A percentile compares a stretch with the other conserved stretches of the same genome.
Conservation (phyloP, 1,140 invertebrate genomes). For the Microplitis mediator region DNA sequence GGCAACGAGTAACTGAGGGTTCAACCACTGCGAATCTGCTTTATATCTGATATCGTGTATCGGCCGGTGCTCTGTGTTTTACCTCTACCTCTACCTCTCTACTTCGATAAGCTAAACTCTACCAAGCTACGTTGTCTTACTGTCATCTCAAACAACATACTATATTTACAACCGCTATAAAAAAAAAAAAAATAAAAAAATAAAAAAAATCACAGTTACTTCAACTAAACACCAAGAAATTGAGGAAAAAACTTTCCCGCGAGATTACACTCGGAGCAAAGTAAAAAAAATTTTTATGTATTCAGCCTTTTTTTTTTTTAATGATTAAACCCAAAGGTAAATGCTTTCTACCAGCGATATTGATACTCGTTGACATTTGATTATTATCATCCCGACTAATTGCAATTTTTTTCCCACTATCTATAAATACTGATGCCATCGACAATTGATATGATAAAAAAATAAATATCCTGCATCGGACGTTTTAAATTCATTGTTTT, state of each 20-base stretch:
- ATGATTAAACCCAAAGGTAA: too few species aligned
- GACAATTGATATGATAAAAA: too few species aligned
- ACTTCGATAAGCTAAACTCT: constrained; percentile 14
- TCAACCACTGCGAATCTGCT: constrained; percentile 37
- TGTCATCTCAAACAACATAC: neutral
- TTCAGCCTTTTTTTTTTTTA: neutral
- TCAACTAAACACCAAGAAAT: neutral
- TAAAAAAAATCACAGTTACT: neutral
- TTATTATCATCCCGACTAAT: too few species aligned
- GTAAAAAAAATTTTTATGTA: neutral
- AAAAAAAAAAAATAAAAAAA: neutral
- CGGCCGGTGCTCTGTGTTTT: constrained; percentile 1
- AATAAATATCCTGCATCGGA: too few species aligned
- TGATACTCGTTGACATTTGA: too few species aligned
- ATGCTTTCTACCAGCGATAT: too few species aligned
- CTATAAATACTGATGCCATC: too few species aligned
- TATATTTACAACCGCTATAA: neutral
- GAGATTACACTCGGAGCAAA: neutral
- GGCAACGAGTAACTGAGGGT: constrained; percentile 36
- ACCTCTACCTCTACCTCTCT: neutral
- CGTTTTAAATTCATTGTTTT: too few species aligned
- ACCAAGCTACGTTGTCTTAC: neutral
- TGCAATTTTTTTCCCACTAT: too few species aligned
- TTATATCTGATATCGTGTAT: constrained; percentile 38
- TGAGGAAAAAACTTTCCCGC: neutral